Base-by-base conservation (phyloP, 1,140 invertebrate species). In the Coenobita brevimanus region DNA sequence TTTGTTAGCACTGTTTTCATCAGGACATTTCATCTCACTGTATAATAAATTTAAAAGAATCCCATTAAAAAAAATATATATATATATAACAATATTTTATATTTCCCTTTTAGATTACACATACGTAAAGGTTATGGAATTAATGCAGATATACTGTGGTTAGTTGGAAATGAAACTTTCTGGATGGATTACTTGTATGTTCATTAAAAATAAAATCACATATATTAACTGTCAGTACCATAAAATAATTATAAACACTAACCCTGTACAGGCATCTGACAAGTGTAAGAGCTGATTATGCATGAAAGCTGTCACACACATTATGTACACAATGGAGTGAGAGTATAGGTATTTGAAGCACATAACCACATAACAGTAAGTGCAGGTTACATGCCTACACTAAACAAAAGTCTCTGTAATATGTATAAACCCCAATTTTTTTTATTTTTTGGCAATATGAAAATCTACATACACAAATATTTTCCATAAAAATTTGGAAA, bases 401-500 rank as follows among this genome's bases (percentile, higher is more conserved):
- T 54, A 54, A 73, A 69, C 43, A 73, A 43, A 73, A 38, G 67
- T 38, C 71, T 67, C 36, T 67, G 62, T 83, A 83, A 73, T 41
- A 83, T 54, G 62, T 71, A 83, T 83, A n/a, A 83, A 83, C 81
- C 57, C 27, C 71, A 73, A 71, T 30, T 50, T 73, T 46, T 36
- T 33, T 54, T 33, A 57, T 73, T 46, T 36, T 50, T 50, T 50
- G 46, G 46, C 46, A 60, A 33, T 80, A 62, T 57, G 60, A 64
- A 62, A 81, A 36, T 81, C 57, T 62, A 50, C 71, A 69, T 69
- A 83, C 64, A 73, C 54, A 54, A 73, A 50, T 83, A 36, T 54
- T 54, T 87, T 81, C 78, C 46, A 71, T 76, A 27, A 87, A 43
- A 87, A 87, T 87, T 87, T 87, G 62, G 85, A 87, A 79, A 87